Conservation (phyloP, 2,888 invertebrate genomes). For the Reticulitermes lucifugus region DNA sequence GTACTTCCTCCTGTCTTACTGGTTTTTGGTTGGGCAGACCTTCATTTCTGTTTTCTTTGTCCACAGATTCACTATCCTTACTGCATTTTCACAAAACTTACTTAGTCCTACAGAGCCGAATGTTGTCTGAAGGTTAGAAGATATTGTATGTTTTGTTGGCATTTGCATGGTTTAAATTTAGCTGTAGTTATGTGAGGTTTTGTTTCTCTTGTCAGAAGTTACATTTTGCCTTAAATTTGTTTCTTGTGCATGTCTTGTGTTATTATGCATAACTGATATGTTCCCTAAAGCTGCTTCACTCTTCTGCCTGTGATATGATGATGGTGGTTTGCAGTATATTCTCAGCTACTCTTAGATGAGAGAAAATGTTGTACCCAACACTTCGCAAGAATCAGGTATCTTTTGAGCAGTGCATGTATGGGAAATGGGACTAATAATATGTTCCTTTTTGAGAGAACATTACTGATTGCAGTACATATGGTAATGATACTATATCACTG, state of each 20-base stretch:
- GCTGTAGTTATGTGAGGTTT: conserved; percentile 38
- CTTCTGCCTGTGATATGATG: no score
- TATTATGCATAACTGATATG: background rate
- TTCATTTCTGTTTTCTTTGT: conserved; percentile 52
- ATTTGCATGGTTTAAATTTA: conserved; percentile 20
- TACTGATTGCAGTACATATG: no score
- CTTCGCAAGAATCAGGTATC: no score
- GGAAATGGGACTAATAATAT: no score
- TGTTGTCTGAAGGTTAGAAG: conserved; percentile 51
- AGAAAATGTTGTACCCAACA: no score
- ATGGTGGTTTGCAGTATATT: no score
- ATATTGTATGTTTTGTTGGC: conserved; percentile 35
- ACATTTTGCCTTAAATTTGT: conserved; percentile 15
- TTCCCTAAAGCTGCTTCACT: conserved; percentile 1
- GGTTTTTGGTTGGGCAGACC: conserved; percentile 33
- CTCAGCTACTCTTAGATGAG: no score
- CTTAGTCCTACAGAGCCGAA: conserved; percentile 54
- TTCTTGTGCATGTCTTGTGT: conserved; percentile 29
- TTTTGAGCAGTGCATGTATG: no score
- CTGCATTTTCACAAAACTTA: conserved; percentile 54
- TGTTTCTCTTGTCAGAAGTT: background rate
- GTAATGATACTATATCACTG: no score
- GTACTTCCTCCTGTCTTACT: conserved; percentile 32
- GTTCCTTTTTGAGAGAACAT: no score
- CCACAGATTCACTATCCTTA: conserved; percentile 54